Evolutionary conservation across 2,888 invertebrate species (phyloP).

Genomic region (Cantharis lateralis): DNA sequence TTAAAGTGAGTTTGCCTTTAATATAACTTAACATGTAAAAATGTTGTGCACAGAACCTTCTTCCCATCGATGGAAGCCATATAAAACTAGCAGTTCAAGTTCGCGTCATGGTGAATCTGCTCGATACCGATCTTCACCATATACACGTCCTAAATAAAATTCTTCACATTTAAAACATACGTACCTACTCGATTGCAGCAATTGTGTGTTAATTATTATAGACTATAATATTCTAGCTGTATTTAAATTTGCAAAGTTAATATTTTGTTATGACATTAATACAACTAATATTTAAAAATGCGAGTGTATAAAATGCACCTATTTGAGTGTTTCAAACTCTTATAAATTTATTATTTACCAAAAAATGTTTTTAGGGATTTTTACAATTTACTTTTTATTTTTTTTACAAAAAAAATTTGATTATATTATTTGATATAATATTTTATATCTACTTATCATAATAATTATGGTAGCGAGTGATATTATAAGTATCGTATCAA

Average conservation of each 20-base stretch:
- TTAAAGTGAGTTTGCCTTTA: conserved; percentile 1
- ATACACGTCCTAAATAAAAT: conserved; percentile 62
- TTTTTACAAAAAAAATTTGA: too few species aligned
- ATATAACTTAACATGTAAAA: conserved; percentile 26
- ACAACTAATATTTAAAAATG: not conserved
- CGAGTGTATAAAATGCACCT: not conserved
- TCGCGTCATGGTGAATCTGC: conserved; percentile 56
- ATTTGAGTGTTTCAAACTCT: not conserved
- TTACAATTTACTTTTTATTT: not conserved
- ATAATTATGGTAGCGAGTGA: too few species aligned
- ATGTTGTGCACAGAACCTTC: conserved; percentile 57
- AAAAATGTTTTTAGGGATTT: not conserved
- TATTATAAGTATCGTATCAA: too few species aligned
- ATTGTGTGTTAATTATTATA: not conserved
- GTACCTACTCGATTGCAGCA: not conserved
- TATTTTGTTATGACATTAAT: not conserved
- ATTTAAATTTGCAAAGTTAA: not conserved
- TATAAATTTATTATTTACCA: not conserved
- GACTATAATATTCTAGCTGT: not conserved
- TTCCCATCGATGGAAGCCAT: conserved; percentile 63
- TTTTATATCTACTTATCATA: too few species aligned
- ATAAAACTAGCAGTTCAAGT: conserved; percentile 59
- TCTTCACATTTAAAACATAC: not conserved
- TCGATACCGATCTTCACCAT: conserved; percentile 64
- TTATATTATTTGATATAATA: too few species aligned